These are phyloP conservation scores for Mantis religiosa DNA, from an alignment of 2,888 invertebrate species.

Conservation along the genomic window DNA sequence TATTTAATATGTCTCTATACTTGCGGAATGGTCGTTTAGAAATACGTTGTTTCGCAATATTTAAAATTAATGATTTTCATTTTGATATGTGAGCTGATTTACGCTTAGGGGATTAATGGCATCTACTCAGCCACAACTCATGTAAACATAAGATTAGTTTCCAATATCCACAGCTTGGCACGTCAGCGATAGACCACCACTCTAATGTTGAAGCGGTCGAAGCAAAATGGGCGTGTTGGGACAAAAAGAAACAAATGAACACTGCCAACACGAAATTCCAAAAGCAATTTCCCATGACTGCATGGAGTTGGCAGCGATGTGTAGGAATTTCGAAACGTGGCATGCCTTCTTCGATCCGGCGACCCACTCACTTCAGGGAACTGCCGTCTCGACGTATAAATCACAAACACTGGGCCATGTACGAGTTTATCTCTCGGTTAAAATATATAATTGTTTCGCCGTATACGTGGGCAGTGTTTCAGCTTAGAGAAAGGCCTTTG, in stretches of 20 bases:
- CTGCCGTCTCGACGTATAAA: background rate
- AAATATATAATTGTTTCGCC: background rate
- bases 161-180: no score
- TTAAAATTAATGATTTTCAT: no score
- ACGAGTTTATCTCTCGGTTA: background rate
- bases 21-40: no score
- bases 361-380: background rate
- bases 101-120: no score
- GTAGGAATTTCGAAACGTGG: background rate
- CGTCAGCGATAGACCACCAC: background rate
- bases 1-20: no score
- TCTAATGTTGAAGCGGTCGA: background rate
- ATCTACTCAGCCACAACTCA: no score
- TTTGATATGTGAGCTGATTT: no score
- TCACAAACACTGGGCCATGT: background rate
- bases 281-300: background rate
- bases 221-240: background rate
- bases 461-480: background rate
- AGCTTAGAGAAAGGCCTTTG: background rate
- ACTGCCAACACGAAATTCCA: background rate
- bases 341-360: background rate
- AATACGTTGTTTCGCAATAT: no score
- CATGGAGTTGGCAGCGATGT: background rate
- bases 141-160: no score
- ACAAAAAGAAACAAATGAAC: background rate